Evolutionary conservation across 2,113 vertebrate species (phyloP), one percentile per base, ranked within the genome.

Genomic region (Paramisgurnus dabryanus): DNA sequence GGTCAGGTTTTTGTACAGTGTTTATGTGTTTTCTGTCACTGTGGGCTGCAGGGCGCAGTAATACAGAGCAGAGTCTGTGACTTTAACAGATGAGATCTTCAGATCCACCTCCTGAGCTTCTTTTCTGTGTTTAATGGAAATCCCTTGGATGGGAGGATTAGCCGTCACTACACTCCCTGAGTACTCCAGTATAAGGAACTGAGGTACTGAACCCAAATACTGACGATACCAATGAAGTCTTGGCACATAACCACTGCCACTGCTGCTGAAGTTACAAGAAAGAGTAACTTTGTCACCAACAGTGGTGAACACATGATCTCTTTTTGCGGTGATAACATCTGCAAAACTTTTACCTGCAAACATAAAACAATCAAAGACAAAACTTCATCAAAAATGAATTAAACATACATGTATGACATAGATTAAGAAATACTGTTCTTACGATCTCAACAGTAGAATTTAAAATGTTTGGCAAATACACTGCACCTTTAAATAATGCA

Each of bases 51-150:
- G 50, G 4, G 76, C 77, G 27, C 79, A 82, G 79, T 58, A 81
- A 67, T 72, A 85, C n/a, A 83, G 18, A 17, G 76, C 78, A 41
- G 68, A 68, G 70, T 84, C 76, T 69, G 63, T 45, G 2, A 75
- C 47, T 5, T n/a, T 1, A 73, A 34, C 60, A 5, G 58, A 65
- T 10, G 34, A 55, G 45, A 80, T 72, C 12, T 27, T 3, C 45
- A 80, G 69, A 73, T 73, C 0, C 15, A 80, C 79, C 12, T 22
- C 55, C n/a, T 58, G 7, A 18, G 17, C 55, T 58, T 58, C 17
- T 18, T 58, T 58, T 18, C 55, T 58, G 5, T 57, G 53, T n/a
- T 57, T 57, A 18, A 58, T 58, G 17, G 55, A 58, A 7, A 58
- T 58, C 6, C 55, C 55, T 58, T 58, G 55, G 55, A 58, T 58